Evolutionary conservation across 2,113 vertebrate species (phyloP).

Genomic region (Albula glossodonta): DNA sequence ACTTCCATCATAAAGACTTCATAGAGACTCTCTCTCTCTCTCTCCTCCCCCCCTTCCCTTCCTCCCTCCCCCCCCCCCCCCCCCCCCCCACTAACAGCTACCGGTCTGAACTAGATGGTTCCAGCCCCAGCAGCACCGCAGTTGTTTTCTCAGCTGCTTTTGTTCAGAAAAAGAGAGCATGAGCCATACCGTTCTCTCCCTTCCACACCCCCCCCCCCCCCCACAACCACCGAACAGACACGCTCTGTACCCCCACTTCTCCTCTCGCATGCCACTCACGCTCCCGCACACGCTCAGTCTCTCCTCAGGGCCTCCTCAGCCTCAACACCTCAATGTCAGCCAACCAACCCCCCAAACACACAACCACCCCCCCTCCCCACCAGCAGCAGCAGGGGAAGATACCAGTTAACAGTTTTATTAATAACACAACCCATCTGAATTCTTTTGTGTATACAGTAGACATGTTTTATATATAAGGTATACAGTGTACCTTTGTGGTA

Average conservation of each 20-base stretch:
- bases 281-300: not conserved
- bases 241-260: not conserved
- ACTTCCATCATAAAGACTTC: constrained; percentile 3
- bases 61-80: constrained; percentile 27
- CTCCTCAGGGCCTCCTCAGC: not conserved
- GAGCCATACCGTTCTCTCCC: not conserved
- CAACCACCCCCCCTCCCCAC: not conserved
- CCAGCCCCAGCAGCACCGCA: constrained; percentile 49
- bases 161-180: constrained; percentile 37
- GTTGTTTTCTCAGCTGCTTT: constrained; percentile 49
- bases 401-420: not conserved
- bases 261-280: not conserved
- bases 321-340: not conserved
- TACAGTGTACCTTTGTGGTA: not conserved
- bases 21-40: constrained; percentile 18
- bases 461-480: too few relatives aligned
- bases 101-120: constrained; percentile 65
- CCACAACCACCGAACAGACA: not conserved
- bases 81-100: constrained; percentile 43
- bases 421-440: not conserved
- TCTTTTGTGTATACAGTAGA: not conserved
- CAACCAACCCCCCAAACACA: too few relatives aligned
- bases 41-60: constrained; percentile 24
- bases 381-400: not conserved
- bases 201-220: too few relatives aligned